Evolutionary conservation across 2,113 vertebrate genomes (phyloP).

Genomic region (Dryoscopus gambensis): DNA sequence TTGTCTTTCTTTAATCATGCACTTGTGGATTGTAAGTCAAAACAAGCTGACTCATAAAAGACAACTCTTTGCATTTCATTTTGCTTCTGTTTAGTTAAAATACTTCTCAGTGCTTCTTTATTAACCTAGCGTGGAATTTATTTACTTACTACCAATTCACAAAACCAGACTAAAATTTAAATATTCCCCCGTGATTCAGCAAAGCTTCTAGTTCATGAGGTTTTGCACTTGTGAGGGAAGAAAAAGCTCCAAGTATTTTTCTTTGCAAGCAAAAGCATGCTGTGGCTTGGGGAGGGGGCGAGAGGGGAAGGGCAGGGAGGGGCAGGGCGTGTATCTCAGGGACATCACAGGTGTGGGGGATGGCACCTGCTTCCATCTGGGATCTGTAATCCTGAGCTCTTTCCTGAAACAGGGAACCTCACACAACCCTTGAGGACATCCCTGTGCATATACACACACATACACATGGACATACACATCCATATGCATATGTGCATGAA

Average conservation of each 20-base stretch:
- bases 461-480: neutral
- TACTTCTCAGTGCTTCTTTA: neutral
- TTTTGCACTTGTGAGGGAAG: neutral
- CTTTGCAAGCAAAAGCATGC: neutral
- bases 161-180: neutral
- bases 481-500: neutral
- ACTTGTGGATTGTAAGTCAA: neutral
- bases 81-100: neutral
- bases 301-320: too few species aligned
- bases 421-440: neutral
- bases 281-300: neutral
- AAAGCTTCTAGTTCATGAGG: neutral
- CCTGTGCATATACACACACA: too few species aligned
- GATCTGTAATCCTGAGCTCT: neutral
- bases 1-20: neutral
- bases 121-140: neutral
- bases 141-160: neutral
- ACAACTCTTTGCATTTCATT: neutral
- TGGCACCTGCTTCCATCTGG: neutral
- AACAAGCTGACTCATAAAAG: neutral
- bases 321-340: fast-evolving
- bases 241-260: neutral
- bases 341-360: neutral
- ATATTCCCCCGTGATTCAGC: neutral
- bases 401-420: neutral